Base-by-base conservation (phyloP, 1,140 invertebrate genomes). In the Rhopalosiphum maidis region DNA sequence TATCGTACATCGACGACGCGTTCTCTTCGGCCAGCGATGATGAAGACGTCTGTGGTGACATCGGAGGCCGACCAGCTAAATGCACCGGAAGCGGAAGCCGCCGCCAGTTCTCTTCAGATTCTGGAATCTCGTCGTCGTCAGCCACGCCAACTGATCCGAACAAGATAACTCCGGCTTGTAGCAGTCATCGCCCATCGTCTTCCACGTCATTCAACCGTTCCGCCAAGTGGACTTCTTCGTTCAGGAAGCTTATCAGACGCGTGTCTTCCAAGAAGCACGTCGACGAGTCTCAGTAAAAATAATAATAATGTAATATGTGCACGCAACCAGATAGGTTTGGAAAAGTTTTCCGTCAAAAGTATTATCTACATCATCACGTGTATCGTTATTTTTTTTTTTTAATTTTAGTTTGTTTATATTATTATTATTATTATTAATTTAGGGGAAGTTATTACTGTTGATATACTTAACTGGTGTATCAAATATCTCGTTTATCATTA, bases 151-250 rank as follows among this genome's bases (percentile, higher is more conserved):
- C 94, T 94, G n/a, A 94, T 94, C 43, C 94, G 94, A 90, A 88
- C 54, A 89, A 92, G 41, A 35, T 86, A 25, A 35, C 95, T 94
- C 0, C 91, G 95, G 8, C 95, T 95, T 35, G 95, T 95, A 9
- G 94, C 21, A 35, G 82, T 6, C 95, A 95, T 95, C 91, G 94
- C 94, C 5, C 94, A 94, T 21, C 51, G 35, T 37, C 51, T 4
- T 21, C 88, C 51, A 77, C 60, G 60, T 90, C 88, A 23, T 94
- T 95, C 18, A 95, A 96, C 60, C 95, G 94, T 35, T 95, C 96
- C 4, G 95, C 96, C 21, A 95, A 95, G 93, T 96, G 96, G 96
- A 96, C 96, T 6, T 95, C 96, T 0, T 96, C 96, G 0, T 96
- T 96, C 93, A 95, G 96, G 9, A 96, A 95, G 94, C 94, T 96